Evolutionary conservation across 1,140 invertebrate species (phyloP), one percentile per base, ranked within the genome.

Genomic region (Macrocentrus cingulum): DNA sequence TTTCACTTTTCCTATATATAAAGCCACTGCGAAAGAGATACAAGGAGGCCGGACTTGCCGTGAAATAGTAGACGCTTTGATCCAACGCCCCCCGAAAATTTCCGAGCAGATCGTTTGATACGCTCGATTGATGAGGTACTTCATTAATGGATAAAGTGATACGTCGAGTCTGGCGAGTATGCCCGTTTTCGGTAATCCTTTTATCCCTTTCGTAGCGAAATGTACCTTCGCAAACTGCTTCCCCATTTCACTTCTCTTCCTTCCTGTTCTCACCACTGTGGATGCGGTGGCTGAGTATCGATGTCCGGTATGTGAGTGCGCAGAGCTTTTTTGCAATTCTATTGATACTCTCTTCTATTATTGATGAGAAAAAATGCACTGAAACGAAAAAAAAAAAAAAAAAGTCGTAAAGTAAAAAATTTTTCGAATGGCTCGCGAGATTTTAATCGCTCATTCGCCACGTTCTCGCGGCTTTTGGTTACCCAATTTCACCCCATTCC

Each of bases 61-160:
- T 52, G 50, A 52, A 52, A 52, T 52, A 52, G 50, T 52, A 39
- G 36, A 39, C 50, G 50, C 18, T 52, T 52, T 52, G 37, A 37
- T 41, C 32, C 15, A 20, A 37, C 50, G 22, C 34, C 19, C 18
- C n/a, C 34, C 37, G 18, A 52, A 39, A 39, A 41, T 20, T 39
- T 11, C 34, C 16, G 16, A 13, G 7, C 29, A 34, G 36, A n/a
- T 15, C 37, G 19, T 22, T 56, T 56, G 58, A 54, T 63, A 63
- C 45, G 46, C 49, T 42, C 42, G 61, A 63, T 63, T 60, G 58
- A 63, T 63, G 61, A 60, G 57, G 58, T 55, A 63, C 50, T 63
- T 63, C 61, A 63, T 63, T 63, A 63, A 59, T 60, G 61, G 61
- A 63, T 63, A 63, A 60, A 63, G 58, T 57, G 61, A 55, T 60